phyloP scores from a whole-genome alignment of 2,797 vertebrate species.

The Spatula versicolor region DNA sequence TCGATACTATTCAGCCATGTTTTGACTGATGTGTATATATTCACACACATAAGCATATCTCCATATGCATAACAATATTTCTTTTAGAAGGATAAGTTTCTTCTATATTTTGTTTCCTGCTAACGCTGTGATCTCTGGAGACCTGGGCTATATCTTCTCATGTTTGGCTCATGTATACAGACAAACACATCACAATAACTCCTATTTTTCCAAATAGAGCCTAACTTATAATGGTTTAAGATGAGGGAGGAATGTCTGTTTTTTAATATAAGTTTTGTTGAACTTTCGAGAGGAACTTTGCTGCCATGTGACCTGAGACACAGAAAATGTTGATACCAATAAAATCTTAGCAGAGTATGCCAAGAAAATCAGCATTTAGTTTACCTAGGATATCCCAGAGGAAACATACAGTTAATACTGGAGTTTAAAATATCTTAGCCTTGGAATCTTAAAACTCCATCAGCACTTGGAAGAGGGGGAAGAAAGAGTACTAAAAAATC shows the following conservation, averaged over 20 bases:
- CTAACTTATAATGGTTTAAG: slow-evolving; percentile 1
- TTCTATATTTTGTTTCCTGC: not conserved
- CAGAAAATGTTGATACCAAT: slow-evolving; percentile 58
- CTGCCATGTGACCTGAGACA: slow-evolving; percentile 29
- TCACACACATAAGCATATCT: not conserved
- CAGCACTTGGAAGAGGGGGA: slow-evolving; percentile 21
- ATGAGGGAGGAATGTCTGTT: not conserved
- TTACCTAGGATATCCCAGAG: slow-evolving; percentile 63
- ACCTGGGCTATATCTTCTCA: not conserved
- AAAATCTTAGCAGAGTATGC: slow-evolving; percentile 36
- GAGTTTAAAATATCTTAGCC: slow-evolving; percentile 65
- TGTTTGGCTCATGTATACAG: not conserved
- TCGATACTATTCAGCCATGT: not conserved
- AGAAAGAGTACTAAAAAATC: slow-evolving; percentile 54
- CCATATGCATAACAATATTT: not conserved
- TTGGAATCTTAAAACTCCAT: slow-evolving; percentile 62
- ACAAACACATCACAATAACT: not conserved
- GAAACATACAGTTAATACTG: slow-evolving; percentile 55
- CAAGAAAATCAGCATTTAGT: slow-evolving; percentile 63
- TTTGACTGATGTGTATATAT: not conserved
- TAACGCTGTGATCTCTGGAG: not conserved
- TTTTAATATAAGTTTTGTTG: slow-evolving; percentile 18
- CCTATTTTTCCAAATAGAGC: not conserved
- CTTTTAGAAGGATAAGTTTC: not conserved
- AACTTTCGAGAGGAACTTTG: slow-evolving; percentile 29